These are phyloP conservation scores for Nannoperca obscura DNA, from an alignment of 2,797 vertebrate genomes.

Conservation along the genomic window DNA sequence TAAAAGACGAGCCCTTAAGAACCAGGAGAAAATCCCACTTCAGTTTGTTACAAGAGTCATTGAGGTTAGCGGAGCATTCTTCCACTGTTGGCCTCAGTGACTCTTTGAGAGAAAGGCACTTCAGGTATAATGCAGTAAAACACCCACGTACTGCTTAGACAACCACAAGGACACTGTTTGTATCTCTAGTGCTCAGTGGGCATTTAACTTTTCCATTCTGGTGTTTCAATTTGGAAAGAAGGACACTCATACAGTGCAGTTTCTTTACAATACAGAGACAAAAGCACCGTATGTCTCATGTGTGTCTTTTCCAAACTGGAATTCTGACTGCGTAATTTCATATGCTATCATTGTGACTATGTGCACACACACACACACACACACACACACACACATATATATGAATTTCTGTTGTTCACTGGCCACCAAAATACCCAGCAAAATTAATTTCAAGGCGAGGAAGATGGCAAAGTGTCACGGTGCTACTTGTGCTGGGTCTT, in stretches of 20 bases:
- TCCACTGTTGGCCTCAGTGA: conserved; percentile 38
- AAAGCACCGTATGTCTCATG: background rate
- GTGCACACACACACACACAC: background rate
- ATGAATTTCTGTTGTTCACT: no score
- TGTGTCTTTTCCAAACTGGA: background rate
- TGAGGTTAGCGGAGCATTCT: conserved; percentile 52
- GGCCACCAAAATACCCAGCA: background rate
- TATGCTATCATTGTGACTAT: background rate
- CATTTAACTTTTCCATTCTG: conserved; percentile 40
- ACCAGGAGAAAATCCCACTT: conserved; percentile 61
- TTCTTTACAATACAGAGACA: background rate
- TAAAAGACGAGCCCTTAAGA: conserved; percentile 63
- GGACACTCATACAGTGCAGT: background rate
- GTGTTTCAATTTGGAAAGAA: conserved; percentile 23
- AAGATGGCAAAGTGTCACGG: background rate
- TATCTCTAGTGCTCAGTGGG: conserved; percentile 28
- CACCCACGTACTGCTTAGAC: conserved; percentile 37
- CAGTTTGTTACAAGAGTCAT: conserved; percentile 58
- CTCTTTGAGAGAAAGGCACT: conserved; percentile 54
- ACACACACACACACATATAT: no score
- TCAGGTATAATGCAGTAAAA: conserved; percentile 59
- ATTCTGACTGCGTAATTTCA: background rate
- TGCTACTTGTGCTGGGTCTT: background rate
- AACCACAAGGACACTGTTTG: conserved; percentile 20
- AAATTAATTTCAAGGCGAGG: background rate